Conservation (phyloP, 2,113 vertebrate species). For the Crotalus horridus region DNA sequence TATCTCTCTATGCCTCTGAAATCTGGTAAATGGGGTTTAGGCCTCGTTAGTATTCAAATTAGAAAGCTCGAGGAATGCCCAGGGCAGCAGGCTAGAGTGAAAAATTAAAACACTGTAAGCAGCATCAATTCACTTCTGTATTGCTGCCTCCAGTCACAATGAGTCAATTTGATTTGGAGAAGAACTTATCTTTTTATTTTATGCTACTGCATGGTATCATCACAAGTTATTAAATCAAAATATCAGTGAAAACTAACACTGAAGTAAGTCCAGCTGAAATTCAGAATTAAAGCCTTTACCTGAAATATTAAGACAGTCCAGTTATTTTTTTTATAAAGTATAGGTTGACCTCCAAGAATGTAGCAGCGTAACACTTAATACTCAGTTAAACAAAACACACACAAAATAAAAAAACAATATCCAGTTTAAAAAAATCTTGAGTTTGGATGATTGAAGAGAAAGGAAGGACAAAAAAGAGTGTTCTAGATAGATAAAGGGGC, state of each 20-base stretch:
- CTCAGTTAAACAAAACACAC: background rate
- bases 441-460: background rate
- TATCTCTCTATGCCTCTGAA: background rate
- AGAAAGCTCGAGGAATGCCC: background rate
- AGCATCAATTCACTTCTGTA: background rate
- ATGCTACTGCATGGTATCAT: background rate
- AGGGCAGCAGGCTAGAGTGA: background rate
- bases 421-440: background rate
- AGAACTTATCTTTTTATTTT: background rate
- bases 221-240: background rate
- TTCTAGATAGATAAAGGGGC: background rate
- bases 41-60: background rate
- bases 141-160: background rate
- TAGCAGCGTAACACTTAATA: background rate
- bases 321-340: background rate
- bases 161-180: background rate
- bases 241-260: background rate
- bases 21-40: background rate
- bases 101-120: background rate
- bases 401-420: background rate
- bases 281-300: background rate
- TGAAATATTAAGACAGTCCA: background rate
- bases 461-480: background rate
- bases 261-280: background rate
- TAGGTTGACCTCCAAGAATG: background rate